Evolutionary conservation across 1,140 invertebrate genomes (phyloP), one percentile per base, ranked within the genome.

Genomic region (Drosophila trapezifrons): DNA sequence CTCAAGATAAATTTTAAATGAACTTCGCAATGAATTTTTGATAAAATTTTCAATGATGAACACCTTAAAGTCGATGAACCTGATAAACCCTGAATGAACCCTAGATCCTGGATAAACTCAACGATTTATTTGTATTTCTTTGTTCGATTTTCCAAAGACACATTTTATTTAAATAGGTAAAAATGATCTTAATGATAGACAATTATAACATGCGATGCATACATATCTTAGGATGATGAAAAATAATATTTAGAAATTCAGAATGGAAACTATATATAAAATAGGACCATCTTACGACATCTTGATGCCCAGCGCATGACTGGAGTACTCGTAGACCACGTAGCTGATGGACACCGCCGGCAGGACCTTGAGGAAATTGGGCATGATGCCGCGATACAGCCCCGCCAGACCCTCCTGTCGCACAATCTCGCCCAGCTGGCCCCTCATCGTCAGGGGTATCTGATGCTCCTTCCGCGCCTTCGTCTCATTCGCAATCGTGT

Each of bases 311-410:
- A 92, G 58, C 7, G 78, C 89, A 56, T 82, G 79, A 55, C 91
- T 92, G 20, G 87, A 59, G 63, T 92, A 95, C 93, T 99, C 99
- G 92, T 99, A 99, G 10, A 99, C 97, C 15, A 99, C 97, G 92
- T 99, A 99, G 87, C 97, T 98, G 72, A 99, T 99, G 83, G 97
- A 97, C 55, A 99, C 98, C 46, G 98, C 98, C 8, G 98, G 98
- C 65, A 96, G 93, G 42, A 96, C 96, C 93, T 96, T 96, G 75
- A 99, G 95, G 93, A 99, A 99, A 93, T 99, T 99, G 32, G 98
- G 98, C 4, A 97, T 96, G 55, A 99, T 96, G 29, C 99, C 99
- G 35, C 99, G 94, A 92, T 99, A 99, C 12, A 99, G 94, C 5
- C 99, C 99, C 3, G 93, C 90, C 5, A 97, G 43, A 4, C 99